Evolutionary conservation across 2,888 invertebrate genomes (phyloP), one percentile per base, ranked within the genome.

Genomic region (Chrysodeixis includens): DNA sequence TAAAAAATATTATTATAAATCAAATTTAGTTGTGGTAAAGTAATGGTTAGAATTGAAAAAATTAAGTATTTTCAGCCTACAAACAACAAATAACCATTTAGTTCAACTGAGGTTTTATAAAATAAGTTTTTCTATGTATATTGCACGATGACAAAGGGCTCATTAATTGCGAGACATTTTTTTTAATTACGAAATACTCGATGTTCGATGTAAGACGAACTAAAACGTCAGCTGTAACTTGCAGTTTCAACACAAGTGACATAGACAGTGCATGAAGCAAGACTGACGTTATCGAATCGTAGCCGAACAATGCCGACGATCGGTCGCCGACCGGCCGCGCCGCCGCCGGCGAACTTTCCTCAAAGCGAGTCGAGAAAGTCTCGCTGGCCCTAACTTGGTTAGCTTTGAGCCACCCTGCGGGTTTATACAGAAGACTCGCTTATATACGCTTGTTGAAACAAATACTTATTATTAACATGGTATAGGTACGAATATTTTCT

Each of bases 321-420:
- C 40, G 40, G 14, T 6, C 40, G n/a, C 40, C 40, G 40, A n/a
- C 14, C 59, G 16, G 26, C 32, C n/a, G 22, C 44, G 40, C 22
- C 49, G n/a, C 30, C 56, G 51, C 30, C 16, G 44, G 16, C 26
- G 44, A 62, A 74, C 69, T 72, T 74, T 74, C 55, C 62, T 58
- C 66, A 52, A 74, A 69, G 62, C 52, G 20, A 20, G 22, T 49
- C 14, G 64, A 69, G 77, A 74, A 77, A 74, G 76, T 58, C 16
- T 51, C 32, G 20, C 40, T 46, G 30, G 51, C 56, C 32, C 55
- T 72, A 69, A 72, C 64, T 73, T 40, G 40, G 53, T 61, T 69
- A 52, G 20, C 44, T 44, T 32, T 55, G 44, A 10, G 35, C 35
- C 55, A 64, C 22, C 10, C 16, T 30, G 35, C 6, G 22, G 16